These are phyloP conservation scores for Gastrophryne carolinensis DNA, from an alignment of 2,797 vertebrate genomes.

Conservation along the genomic window DNA sequence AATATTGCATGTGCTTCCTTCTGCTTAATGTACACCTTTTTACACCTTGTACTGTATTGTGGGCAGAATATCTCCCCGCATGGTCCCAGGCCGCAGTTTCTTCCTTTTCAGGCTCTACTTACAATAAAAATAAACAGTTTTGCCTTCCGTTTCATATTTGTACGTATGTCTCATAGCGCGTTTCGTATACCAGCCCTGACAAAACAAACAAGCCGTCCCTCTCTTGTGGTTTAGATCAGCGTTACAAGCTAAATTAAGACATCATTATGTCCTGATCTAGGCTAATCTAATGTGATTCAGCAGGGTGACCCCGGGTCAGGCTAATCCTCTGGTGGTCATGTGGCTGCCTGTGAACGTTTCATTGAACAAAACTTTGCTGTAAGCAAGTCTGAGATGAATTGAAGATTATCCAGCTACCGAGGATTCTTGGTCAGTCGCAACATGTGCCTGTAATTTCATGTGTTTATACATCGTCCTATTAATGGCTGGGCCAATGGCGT, in stretches of 20 bases:
- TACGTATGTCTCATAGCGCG: neutral
- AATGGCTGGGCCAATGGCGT: neutral
- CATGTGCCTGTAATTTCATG: conserved; percentile 29
- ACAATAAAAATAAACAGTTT: no score
- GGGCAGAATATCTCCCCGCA: no score
- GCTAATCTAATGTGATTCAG: conserved; percentile 55
- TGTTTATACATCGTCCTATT: conserved; percentile 18
- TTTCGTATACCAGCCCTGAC: neutral
- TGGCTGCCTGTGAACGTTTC: conserved; percentile 60
- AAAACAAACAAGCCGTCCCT: conserved; percentile 7
- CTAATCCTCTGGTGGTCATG: conserved; percentile 56
- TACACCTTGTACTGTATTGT: no score
- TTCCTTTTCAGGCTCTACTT: no score
- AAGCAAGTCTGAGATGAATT: conserved; percentile 20
- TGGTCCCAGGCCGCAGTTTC: no score
- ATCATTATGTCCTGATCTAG: conserved; percentile 48
- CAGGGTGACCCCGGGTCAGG: conserved; percentile 56
- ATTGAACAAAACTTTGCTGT: conserved; percentile 48
- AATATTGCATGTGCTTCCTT: no score
- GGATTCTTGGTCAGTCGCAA: conserved; percentile 17
- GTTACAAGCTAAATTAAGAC: conserved; percentile 42
- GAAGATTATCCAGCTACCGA: conserved; percentile 25
- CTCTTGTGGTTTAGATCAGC: conserved; percentile 32
- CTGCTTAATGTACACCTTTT: no score
- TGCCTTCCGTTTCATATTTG: no score